Base-by-base conservation (phyloP, 2,113 vertebrate species). In the Ptyas mucosa region DNA sequence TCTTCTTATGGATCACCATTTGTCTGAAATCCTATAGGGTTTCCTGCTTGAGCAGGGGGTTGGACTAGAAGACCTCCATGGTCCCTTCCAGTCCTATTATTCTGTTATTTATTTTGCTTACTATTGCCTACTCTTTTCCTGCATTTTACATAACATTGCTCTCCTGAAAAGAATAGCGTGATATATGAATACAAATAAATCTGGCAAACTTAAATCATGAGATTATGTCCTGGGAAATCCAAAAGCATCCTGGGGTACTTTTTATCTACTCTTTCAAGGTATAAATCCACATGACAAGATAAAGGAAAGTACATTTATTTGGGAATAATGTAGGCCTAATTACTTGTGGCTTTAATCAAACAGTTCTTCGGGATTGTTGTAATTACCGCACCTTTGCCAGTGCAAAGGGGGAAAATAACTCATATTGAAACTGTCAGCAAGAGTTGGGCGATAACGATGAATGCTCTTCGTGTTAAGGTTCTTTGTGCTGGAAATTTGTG, bases 241-340 rank as follows among this genome's bases (percentile, higher is more conserved):
- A 0, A 3, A 87, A 20, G 29, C 4, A 2, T 20, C 52, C 8
- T 52, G 0, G 0, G 55, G 86, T 4, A 18, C 26, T 29, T 4
- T 10, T 69, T 12, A 0, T 4, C 85, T 43, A 75, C 8, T 54
- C 49, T 6, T 87, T 95, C 90, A 53, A 57, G 1, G 0, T 88
- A 10, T 85, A 10, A 53, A 1, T 49, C 21, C 18, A 51, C 24
- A 54, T 18, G 26, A 55, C 58, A 88, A 53, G 15, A n/a, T 54
- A 89, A 61, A 81, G 88, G 87, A 89, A 81, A 81, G 75, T 3
- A 49, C 39, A 55, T 89, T 54, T 24, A 69, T 49, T 92, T 49
- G 54, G 52, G 26, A 81, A 81, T 92, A 46, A 92, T 46, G 18
- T 49, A 57, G 49, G n/a, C 5, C 89, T 75, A 52, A 21, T 75